phyloP scores from a whole-genome alignment of 2,113 vertebrate genomes.

The Pipra filicauda region DNA sequence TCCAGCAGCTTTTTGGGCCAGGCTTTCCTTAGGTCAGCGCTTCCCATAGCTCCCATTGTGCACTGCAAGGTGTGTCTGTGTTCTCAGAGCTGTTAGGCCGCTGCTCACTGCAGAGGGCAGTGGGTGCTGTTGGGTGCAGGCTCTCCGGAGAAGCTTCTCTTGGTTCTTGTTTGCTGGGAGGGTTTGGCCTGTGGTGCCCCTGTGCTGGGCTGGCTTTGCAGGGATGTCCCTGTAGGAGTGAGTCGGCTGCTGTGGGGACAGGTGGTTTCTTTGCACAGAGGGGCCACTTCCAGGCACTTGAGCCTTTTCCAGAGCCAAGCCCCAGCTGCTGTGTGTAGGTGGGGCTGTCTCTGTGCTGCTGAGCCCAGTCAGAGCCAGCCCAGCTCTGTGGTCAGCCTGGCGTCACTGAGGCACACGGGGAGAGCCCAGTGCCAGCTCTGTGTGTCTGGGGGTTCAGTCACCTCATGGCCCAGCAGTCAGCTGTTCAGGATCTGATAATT shows the following conservation, averaged over 20 bases:
- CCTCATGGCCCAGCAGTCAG: neutral
- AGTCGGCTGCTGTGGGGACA: neutral
- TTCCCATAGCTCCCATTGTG: neutral
- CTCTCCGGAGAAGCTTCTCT: neutral
- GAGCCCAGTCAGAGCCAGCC: neutral
- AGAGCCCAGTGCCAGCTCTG: neutral
- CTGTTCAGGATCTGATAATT: neutral
- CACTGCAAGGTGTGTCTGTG: neutral
- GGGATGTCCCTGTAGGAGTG: fast-evolving
- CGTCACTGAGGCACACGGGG: neutral
- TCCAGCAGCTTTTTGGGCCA: neutral
- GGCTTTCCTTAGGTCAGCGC: neutral
- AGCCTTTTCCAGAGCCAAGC: neutral
- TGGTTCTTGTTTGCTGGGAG: neutral
- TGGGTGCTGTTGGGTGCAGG: neutral
- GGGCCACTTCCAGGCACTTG: neutral
- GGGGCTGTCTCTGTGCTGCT: neutral
- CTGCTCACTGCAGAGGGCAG: neutral
- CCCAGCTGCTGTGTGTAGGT: fast-evolving
- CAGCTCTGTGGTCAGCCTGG: neutral
- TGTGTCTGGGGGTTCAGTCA: neutral
- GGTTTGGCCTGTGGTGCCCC: neutral
- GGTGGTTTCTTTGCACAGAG: neutral
- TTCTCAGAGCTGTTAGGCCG: neutral
- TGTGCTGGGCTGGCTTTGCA: neutral